Conservation (phyloP, 2,797 vertebrate species). For the Menidia menidia region DNA sequence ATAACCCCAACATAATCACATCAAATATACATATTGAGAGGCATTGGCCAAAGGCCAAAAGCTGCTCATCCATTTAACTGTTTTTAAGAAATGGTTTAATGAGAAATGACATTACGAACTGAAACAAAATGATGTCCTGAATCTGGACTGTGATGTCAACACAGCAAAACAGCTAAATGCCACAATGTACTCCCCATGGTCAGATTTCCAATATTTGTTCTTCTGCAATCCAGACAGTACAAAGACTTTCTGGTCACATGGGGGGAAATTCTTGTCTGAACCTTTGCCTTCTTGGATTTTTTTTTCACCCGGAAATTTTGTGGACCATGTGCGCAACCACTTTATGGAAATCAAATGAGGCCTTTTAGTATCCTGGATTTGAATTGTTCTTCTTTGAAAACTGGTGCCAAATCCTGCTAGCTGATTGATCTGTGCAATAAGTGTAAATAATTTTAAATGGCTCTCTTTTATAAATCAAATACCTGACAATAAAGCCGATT, state of each 20-base stretch:
- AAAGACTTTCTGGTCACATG: neutral
- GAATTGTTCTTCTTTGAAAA: neutral
- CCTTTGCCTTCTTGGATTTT: neutral
- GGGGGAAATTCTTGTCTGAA: neutral
- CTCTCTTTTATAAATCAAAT: slow-evolving; percentile 30
- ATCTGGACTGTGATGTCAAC: neutral
- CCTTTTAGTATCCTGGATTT: neutral
- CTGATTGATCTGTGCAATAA: slow-evolving; percentile 21
- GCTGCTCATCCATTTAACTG: neutral
- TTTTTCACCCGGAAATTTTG: neutral
- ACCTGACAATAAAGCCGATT: slow-evolving; percentile 37
- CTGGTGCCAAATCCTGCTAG: slow-evolving; percentile 11
- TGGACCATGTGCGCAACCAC: neutral
- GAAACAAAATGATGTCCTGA: neutral
- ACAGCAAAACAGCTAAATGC: too few relatives aligned
- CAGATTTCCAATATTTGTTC: neutral
- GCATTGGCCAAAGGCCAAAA: neutral
- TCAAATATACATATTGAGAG: neutral
- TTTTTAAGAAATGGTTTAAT: neutral
- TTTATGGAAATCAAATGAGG: neutral
- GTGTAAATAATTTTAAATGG: slow-evolving; percentile 22
- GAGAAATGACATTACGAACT: neutral
- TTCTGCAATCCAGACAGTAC: neutral
- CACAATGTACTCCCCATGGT: too few relatives aligned
- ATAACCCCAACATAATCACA: slow-evolving; percentile 30